Conservation (phyloP, 2,797 vertebrate genomes). For the Euthynnus affinis region DNA sequence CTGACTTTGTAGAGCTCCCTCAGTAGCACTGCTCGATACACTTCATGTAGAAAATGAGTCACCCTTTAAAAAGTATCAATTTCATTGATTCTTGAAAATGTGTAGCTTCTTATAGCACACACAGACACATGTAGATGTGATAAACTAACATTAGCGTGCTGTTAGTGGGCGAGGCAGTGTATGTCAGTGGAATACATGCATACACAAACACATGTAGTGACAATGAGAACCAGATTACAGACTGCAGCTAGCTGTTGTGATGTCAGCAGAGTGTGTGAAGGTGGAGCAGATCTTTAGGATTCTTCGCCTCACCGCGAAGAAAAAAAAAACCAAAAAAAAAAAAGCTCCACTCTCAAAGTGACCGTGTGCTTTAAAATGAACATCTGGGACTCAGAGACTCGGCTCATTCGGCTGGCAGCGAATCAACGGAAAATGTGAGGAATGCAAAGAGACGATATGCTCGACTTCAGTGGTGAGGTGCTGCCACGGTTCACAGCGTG, state of each 20-base stretch:
- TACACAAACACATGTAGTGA: not conserved
- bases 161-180: too few relatives aligned
- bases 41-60: too few relatives aligned
- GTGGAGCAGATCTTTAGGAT: not conserved
- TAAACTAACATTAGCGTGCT: too few relatives aligned
- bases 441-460: slow-evolving; percentile 38
- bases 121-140: too few relatives aligned
- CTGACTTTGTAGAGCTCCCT: too few relatives aligned
- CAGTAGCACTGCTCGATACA: too few relatives aligned
- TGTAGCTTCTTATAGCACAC: too few relatives aligned
- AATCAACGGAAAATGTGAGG: slow-evolving; percentile 37
- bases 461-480: not conserved
- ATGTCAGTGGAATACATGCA: not conserved
- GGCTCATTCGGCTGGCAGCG: not conserved
- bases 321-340: not conserved
- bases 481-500: slow-evolving; percentile 34
- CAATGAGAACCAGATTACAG: not conserved
- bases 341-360: not conserved
- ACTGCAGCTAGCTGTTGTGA: not conserved
- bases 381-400: slow-evolving; percentile 1
- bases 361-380: not conserved
- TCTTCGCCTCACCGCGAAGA: not conserved
- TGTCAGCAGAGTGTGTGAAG: not conserved
- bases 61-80: too few relatives aligned
- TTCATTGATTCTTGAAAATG: too few relatives aligned